Conservation (phyloP, 2,888 invertebrate species). For the Papilio gigon region DNA sequence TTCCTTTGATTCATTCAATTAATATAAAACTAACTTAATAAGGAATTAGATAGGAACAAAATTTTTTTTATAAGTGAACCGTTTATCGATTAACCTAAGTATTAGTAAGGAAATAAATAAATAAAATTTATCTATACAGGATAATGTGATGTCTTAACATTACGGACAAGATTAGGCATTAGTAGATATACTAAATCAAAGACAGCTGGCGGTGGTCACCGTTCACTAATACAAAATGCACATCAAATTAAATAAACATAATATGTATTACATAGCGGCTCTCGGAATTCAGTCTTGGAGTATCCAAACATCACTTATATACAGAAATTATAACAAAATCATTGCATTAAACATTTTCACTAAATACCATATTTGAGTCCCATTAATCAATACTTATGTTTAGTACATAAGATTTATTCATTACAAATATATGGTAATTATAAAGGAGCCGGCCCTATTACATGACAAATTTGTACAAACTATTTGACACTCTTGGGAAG, state of each 20-base stretch:
- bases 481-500: slow-evolving; percentile 41
- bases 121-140: slow-evolving; percentile 69
- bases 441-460: slow-evolving; percentile 71
- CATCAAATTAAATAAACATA: slow-evolving; percentile 37
- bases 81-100: slow-evolving; percentile 56
- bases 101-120: slow-evolving; percentile 74
- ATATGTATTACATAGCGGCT: slow-evolving; percentile 52
- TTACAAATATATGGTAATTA: slow-evolving; percentile 61
- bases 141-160: slow-evolving; percentile 75
- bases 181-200: slow-evolving; percentile 58
- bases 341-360: slow-evolving; percentile 68
- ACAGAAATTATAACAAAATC: slow-evolving; percentile 63
- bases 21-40: slow-evolving; percentile 46
- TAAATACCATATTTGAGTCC: slow-evolving; percentile 81
- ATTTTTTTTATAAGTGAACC: slow-evolving; percentile 54
- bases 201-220: slow-evolving; percentile 24
- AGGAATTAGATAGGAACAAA: slow-evolving; percentile 69
- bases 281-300: slow-evolving; percentile 75
- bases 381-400: slow-evolving; percentile 73
- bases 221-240: slow-evolving; percentile 28
- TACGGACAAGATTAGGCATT: slow-evolving; percentile 79
- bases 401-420: slow-evolving; percentile 67
- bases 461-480: slow-evolving; percentile 63
- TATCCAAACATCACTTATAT: slow-evolving; percentile 69
- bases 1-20: slow-evolving; percentile 14